These are phyloP conservation scores for Coleophora flavipennella DNA, from an alignment of 2,888 invertebrate genomes.

Conservation along the genomic window DNA sequence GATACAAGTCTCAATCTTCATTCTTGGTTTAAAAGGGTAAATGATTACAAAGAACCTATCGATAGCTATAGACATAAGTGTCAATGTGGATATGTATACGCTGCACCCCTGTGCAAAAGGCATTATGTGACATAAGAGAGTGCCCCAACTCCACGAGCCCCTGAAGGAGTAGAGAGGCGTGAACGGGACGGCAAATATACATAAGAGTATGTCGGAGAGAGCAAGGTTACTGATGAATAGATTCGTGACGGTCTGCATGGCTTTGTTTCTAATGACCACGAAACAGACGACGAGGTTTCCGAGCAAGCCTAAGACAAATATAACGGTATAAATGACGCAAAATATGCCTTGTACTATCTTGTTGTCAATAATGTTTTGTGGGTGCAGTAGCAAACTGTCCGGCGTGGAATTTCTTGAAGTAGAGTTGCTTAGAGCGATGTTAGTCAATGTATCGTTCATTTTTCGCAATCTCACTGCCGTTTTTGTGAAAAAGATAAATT, in stretches of 20 bases:
- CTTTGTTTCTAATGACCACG: conserved; percentile 86
- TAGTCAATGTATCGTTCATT: conserved; percentile 50
- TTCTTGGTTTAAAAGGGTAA: conserved; percentile 93
- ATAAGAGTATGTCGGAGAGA: conserved; percentile 88
- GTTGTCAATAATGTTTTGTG: conserved; percentile 75
- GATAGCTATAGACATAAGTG: conserved; percentile 96
- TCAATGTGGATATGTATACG: conserved; percentile 97
- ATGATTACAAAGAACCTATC: conserved; percentile 98
- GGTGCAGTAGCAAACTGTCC: conserved; percentile 26
- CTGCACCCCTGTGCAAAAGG: conserved; percentile 95
- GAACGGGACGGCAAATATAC: conserved; percentile 93
- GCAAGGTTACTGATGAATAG: conserved; percentile 93
- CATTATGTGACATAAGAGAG: conserved; percentile 90
- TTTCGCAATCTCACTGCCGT: conserved; percentile 17
- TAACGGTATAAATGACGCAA: conserved; percentile 79
- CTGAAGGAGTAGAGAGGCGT: conserved; percentile 96
- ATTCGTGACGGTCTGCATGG: conserved; percentile 95
- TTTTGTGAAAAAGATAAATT: conserved; percentile 6
- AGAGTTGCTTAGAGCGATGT: conserved; percentile 28
- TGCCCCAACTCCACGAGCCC: conserved; percentile 94
- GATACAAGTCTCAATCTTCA: conserved; percentile 90
- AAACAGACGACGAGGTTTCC: conserved; percentile 89
- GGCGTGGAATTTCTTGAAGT: conserved; percentile 34
- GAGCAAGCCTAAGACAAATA: conserved; percentile 85
- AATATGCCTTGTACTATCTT: conserved; percentile 80